Conservation (phyloP, 1,140 invertebrate genomes). For the Chrysomallon squamiferum region DNA sequence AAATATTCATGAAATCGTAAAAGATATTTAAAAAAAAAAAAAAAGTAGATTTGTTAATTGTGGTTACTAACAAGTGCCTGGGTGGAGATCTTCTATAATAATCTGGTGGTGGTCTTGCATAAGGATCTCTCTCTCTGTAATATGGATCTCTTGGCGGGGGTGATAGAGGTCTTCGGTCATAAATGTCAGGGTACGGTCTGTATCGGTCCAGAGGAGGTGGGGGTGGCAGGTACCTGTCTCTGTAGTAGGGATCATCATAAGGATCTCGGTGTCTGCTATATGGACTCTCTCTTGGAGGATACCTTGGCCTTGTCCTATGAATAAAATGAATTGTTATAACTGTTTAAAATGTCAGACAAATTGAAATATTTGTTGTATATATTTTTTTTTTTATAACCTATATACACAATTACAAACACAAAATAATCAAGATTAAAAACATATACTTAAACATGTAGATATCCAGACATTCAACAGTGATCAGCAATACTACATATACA, state of each 20-base stretch:
- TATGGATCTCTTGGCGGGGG: conserved; percentile 38
- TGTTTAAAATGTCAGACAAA: background rate
- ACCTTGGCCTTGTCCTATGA: background rate
- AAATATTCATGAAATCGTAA: too few relatives aligned
- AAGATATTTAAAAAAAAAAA: too few relatives aligned
- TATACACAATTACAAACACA: background rate
- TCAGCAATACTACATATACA: too few relatives aligned
- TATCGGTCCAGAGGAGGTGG: conserved; percentile 42
- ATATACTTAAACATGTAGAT: background rate
- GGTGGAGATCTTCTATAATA: conserved; percentile 32
- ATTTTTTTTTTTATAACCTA: background rate
- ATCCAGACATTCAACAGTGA: too few relatives aligned
- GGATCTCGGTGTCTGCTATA: conserved; percentile 27
- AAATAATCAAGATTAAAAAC: background rate
- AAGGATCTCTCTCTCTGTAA: conserved; percentile 38
- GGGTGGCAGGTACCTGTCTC: conserved; percentile 42
- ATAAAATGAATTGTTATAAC: background rate
- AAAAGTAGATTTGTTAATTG: too few relatives aligned
- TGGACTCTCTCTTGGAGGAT: background rate
- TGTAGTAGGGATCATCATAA: conserved; percentile 44
- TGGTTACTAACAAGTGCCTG: background rate
- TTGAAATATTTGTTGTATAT: background rate
- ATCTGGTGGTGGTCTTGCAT: conserved; percentile 46
- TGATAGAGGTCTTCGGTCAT: conserved; percentile 39
- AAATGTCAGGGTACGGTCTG: conserved; percentile 49